These are phyloP conservation scores for Capra hircus DNA, from an alignment of 2,113 vertebrate genomes.

Conservation along the genomic window DNA sequence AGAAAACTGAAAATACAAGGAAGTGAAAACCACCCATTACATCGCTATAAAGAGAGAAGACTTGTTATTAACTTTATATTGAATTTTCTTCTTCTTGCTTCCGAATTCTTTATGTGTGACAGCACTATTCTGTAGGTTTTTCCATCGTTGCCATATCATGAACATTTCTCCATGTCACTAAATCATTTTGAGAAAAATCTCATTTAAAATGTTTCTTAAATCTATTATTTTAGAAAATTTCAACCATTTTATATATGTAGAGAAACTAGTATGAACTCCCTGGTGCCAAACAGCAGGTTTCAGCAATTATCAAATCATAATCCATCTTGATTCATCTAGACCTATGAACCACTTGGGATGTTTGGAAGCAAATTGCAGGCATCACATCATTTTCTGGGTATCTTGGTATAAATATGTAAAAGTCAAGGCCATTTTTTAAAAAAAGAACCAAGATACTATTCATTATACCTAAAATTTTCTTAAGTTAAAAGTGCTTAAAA, in stretches of 20 bases:
- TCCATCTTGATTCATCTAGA: background rate
- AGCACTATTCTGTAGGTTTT: background rate
- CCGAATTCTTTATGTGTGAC: background rate
- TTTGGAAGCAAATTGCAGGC: background rate
- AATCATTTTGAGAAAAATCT: background rate
- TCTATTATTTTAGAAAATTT: background rate
- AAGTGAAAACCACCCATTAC: background rate
- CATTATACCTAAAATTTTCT: background rate
- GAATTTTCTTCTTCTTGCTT: background rate
- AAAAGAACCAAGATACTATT: background rate
- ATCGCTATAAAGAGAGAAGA: background rate
- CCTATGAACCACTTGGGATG: background rate
- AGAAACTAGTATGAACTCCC: background rate
- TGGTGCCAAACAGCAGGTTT: background rate
- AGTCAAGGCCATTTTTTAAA: background rate
- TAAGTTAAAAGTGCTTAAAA: background rate
- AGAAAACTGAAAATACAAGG: constrained; percentile 6
- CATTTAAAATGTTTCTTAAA: background rate
- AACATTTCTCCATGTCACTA: background rate
- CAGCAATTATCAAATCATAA: background rate
- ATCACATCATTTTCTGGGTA: background rate
- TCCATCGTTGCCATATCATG: background rate
- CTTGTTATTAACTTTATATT: background rate
- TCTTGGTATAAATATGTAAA: constrained; percentile 33
- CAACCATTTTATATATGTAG: background rate